Base-by-base conservation (phyloP, 2,113 vertebrate species). In the Dissostichus mawsoni region DNA sequence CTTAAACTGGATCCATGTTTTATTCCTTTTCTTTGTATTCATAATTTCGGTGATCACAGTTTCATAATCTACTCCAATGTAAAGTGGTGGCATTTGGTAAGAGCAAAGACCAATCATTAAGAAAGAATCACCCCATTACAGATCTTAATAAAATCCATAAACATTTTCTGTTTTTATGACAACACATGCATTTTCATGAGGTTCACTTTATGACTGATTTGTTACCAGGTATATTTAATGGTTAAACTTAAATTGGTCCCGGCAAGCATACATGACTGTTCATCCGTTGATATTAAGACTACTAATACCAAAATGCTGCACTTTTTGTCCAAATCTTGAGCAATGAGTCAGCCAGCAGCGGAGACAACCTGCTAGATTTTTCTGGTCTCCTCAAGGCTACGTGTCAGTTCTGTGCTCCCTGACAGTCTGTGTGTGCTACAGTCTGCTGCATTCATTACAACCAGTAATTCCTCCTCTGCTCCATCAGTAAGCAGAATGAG, bases 101-200 rank as follows among this genome's bases (percentile, higher is more conserved):
- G 55, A 48, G 20, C 23, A 79, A 59, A 51, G 56, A 68, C 20
- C 58, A 41, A 51, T 53, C n/a, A 80, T 69, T 47, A 66, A 58
- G 76, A 58, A 36, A 74, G n/a, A 64, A 57, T 23, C 3, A 52
- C 67, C 17, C 33, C 18, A 16, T 69, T 65, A 51, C n/a, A 62
- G 17, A 55, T 45, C 18, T 72, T 72, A 71, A 85, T 71, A 50
- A 36, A 83, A 81, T n/a, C 17, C 41, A 52, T 82, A 80, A 79
- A 76, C 62, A 58, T 70, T 8, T 66, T 69, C 8, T 56, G 56
- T 16, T 82, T 76, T 82, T 61, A 78, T 67, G 58, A 68, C 33
- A 52, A 50, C 41, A 14, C 47, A 66, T 66, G 8, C n/a, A 74
- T 72, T 76, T 62, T 71, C 63, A 65, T 29, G 74, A 82, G 69